Evolutionary conservation across 2,113 vertebrate species (phyloP), one percentile per base, ranked within the genome.

Genomic region (Peromyscus leucopus): DNA sequence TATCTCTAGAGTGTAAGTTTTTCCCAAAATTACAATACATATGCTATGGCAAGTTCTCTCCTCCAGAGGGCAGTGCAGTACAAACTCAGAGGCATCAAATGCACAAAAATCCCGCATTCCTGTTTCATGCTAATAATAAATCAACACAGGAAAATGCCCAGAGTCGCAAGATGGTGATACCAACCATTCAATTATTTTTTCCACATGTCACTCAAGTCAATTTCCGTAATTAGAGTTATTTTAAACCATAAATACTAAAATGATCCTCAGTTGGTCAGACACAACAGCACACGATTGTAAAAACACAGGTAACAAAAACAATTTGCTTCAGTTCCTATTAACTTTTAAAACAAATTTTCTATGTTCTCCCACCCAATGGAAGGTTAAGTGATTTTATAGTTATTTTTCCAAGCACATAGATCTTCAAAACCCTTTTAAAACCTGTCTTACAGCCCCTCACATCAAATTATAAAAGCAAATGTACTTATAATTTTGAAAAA

Each of bases 61-160:
- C 98, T 96, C 94, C 91, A 98, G 98, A 98, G 98, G 98, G 98
- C 98, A 98, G 94, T 97, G 69, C 28, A 98, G 95, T 39, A 98
- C 97, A 98, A 97, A 94, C 16, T 88, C 98, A 98, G 96, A 93
- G 65, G 13, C 17, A 48, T 7, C 42, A 12, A 36, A 17, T 19
- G 22, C 24, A 48, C n/a, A 67, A 59, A 36, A 63, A 57, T 15
- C 26, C 65, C 76, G 36, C 13, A 0, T 61, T 89, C 15, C 67
- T 28, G 39, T 57, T 94, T 92, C 74, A 88, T 61, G 92, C 65
- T 82, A 72, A n/a, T 75, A 33, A 46, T 63, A 84, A 96, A 46
- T 57, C n/a, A 78, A 55, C 4, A 86, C 0, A 89, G 72, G 22
- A 89, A 92, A 78, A 74, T 69, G 79, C 13, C 48, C 51, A 42